These are phyloP conservation scores for Formicarius rufipectus DNA, from an alignment of 2,113 vertebrate species.

Conservation along the genomic window DNA sequence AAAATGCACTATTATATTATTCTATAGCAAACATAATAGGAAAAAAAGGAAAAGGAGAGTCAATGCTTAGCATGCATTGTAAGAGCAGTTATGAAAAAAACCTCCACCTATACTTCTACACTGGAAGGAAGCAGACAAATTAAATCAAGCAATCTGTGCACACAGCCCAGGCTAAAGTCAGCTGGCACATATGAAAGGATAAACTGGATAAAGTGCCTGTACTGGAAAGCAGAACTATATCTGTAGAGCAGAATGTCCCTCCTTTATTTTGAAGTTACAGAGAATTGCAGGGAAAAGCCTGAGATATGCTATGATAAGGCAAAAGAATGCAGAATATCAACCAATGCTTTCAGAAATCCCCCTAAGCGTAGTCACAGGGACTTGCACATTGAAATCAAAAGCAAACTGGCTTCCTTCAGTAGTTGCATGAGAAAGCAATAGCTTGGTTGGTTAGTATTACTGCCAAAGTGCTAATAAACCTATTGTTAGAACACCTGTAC, in stretches of 20 bases:
- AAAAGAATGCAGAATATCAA: neutral
- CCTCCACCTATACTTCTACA: neutral
- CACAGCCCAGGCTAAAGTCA: neutral
- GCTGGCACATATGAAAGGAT: neutral
- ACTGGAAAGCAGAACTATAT: neutral
- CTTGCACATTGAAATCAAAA: neutral
- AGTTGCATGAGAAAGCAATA: neutral
- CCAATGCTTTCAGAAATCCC: neutral
- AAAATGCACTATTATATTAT: conserved; percentile 29
- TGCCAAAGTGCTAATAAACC: neutral
- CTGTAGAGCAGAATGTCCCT: neutral
- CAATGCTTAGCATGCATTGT: neutral
- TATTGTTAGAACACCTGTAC: neutral
- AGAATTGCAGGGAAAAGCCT: neutral
- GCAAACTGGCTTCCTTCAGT: neutral
- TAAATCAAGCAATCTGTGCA: conserved; percentile 7
- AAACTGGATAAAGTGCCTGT: neutral
- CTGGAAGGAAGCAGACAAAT: conserved; percentile 3
- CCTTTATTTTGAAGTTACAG: neutral
- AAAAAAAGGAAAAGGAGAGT: neutral
- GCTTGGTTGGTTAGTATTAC: neutral
- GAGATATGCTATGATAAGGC: neutral
- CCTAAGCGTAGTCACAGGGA: neutral
- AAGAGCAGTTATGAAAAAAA: neutral
- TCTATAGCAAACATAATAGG: neutral